Percentiles rank a stretch among this genome's conserved stretches.
phyloP scores from a whole-genome alignment of 1,140 invertebrate species.

The Calliphora vicina region DNA sequence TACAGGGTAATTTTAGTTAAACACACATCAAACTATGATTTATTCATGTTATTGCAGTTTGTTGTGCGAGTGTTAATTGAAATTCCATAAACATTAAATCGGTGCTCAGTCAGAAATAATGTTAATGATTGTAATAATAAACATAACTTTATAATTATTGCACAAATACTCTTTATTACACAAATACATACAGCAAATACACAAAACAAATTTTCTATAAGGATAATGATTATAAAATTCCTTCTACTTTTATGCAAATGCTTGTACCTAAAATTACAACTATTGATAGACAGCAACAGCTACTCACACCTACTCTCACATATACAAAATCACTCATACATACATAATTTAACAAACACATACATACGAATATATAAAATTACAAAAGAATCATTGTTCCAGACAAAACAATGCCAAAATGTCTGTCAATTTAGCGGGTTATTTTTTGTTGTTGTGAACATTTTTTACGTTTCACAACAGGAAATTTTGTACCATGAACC shows the following conservation, averaged over 20 bases:
- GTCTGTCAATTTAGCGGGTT: conserved; percentile 15
- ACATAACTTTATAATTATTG: not conserved
- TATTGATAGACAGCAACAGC: not conserved
- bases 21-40: not conserved
- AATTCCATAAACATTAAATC: not conserved
- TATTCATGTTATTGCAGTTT: not conserved
- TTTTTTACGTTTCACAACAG: not conserved
- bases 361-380: not conserved
- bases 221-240: not conserved
- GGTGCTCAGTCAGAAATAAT: not conserved
- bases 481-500: not conserved
- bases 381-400: conserved; percentile 7
- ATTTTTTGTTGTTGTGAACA: not conserved
- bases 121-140: not conserved
- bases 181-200: not conserved
- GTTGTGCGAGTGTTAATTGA: not conserved
- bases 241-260: too few relatives aligned
- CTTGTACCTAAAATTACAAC: not conserved
- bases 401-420: conserved; percentile 30
- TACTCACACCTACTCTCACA: not conserved
- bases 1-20: not conserved
- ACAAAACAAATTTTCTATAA: not conserved
- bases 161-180: not conserved
- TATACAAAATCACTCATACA: not conserved
- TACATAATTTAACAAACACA: not conserved